A percentile compares a stretch with the other conserved stretches of the same genome.
These are phyloP conservation scores for Ceyx melanurus DNA, from an alignment of 2,113 vertebrate species.

Conservation along the genomic window DNA sequence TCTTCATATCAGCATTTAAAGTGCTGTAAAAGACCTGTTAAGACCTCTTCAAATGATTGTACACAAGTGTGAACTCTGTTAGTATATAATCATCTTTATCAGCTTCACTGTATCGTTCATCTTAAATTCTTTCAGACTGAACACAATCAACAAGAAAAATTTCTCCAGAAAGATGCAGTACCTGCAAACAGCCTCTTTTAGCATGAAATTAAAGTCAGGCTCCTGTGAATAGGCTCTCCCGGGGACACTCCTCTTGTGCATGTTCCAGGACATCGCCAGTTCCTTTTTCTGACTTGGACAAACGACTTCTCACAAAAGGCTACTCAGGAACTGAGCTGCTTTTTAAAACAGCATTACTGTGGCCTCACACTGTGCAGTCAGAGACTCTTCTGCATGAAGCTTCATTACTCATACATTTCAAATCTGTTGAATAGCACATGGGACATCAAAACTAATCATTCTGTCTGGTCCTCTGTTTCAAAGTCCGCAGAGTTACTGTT, in stretches of 20 bases:
- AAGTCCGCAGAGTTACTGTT: neutral
- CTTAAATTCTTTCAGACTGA: conserved; percentile 46
- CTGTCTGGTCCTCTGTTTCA: conserved; percentile 1
- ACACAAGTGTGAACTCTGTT: conserved; percentile 1
- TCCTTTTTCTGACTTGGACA: conserved; percentile 57
- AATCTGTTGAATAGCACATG: conserved; percentile 19
- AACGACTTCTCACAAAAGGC: conserved; percentile 55
- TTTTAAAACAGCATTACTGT: conserved; percentile 22
- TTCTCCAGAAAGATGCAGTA: conserved; percentile 56
- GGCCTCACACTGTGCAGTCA: conserved; percentile 55
- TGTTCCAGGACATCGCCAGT: conserved; percentile 62
- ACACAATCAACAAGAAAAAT: neutral
- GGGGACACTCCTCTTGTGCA: conserved; percentile 28
- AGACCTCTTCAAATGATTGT: conserved; percentile 33
- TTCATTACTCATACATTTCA: conserved; percentile 69
- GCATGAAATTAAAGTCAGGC: conserved; percentile 62
- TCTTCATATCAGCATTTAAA: neutral
- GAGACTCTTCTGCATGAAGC: conserved; percentile 46
- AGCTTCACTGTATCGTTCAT: conserved; percentile 1
- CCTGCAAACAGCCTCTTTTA: conserved; percentile 73
- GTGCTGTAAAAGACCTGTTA: neutral
- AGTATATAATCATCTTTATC: conserved; percentile 18
- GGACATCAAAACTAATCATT: conserved; percentile 20
- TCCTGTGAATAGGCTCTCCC: conserved; percentile 7
- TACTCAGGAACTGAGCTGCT: conserved; percentile 47